Evolutionary conservation across 2,888 invertebrate species (phyloP).

Genomic region (Cheilosia vulpina): DNA sequence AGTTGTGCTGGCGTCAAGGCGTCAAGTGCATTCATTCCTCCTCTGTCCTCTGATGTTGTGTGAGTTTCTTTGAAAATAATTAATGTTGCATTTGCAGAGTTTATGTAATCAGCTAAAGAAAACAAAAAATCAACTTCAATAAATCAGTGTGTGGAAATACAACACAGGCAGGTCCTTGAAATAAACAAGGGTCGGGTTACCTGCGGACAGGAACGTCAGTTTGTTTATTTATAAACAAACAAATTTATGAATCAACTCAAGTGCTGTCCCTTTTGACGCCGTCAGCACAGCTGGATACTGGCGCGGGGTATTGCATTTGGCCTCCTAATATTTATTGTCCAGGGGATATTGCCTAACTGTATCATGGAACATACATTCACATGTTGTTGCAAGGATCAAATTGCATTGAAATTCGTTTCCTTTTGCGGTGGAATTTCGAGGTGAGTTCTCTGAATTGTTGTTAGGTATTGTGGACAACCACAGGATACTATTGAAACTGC

Average conservation of each 20-base stretch:
- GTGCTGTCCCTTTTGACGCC: slow-evolving; percentile 27
- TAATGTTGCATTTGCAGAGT: slow-evolving; percentile 34
- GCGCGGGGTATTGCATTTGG: slow-evolving; percentile 16
- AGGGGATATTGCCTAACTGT: slow-evolving; percentile 3
- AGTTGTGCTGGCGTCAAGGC: slow-evolving; percentile 9
- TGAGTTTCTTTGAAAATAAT: slow-evolving; percentile 32
- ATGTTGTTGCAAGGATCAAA: slow-evolving; percentile 36
- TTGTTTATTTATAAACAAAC: slow-evolving; percentile 32
- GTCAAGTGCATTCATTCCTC: slow-evolving; percentile 49
- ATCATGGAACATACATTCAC: neutral
- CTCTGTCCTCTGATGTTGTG: slow-evolving; percentile 3
- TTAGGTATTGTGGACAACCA: neutral
- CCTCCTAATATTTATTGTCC: slow-evolving; percentile 42
- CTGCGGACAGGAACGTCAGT: slow-evolving; percentile 27
- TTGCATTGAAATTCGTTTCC: slow-evolving; percentile 38
- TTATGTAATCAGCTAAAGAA: slow-evolving; percentile 37
- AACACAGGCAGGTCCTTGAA: slow-evolving; percentile 9
- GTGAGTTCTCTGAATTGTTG: slow-evolving; percentile 31
- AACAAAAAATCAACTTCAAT: slow-evolving; percentile 26
- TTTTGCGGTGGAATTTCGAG: neutral
- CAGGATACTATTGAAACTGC: too few relatives aligned
- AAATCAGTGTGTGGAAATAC: slow-evolving; percentile 12
- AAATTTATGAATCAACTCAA: slow-evolving; percentile 44
- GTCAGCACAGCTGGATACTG: slow-evolving; percentile 45
- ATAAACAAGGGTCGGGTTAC: slow-evolving; percentile 37